Conservation (phyloP, 2,113 vertebrate genomes). For the Cryptoleucopteryx plumbea region DNA sequence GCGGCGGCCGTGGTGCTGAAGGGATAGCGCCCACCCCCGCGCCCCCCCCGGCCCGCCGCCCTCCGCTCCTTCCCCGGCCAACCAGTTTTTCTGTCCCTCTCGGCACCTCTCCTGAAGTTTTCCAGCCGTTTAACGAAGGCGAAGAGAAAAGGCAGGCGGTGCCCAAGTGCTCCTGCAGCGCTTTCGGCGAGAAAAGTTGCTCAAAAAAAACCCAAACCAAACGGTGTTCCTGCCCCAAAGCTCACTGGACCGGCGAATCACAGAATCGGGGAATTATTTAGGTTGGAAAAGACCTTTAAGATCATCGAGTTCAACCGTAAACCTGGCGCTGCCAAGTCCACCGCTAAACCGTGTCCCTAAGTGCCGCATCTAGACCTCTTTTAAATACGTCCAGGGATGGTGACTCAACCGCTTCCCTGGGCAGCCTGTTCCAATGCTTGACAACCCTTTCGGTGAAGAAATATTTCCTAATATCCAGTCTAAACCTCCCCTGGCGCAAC, state of each 20-base stretch:
- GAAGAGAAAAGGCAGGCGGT: neutral
- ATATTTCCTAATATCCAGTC: neutral
- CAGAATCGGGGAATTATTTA: rapidly evolving
- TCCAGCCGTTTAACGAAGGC: rapidly evolving
- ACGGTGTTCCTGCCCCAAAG: neutral
- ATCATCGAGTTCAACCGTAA: neutral
- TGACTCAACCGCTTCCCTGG: neutral
- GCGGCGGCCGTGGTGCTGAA: conserved; percentile 61
- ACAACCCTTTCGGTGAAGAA: neutral
- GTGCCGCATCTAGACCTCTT: rapidly evolving
- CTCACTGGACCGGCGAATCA: rapidly evolving
- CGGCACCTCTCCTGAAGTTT: rapidly evolving
- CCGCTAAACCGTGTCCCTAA: rapidly evolving
- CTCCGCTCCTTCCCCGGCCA: neutral
- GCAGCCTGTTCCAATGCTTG: neutral
- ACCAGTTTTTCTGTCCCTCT: no score
- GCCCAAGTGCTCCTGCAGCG: rapidly evolving
- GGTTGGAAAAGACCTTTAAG: neutral
- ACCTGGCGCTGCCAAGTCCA: neutral
- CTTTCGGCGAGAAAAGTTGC: neutral
- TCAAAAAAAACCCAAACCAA: neutral
- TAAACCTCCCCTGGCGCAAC: neutral
- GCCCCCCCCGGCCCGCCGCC: neutral
- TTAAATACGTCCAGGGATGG: neutral
- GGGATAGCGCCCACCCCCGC: conserved; percentile 48